Conservation (phyloP, 2,888 invertebrate species). For the Philonicus albiceps region DNA sequence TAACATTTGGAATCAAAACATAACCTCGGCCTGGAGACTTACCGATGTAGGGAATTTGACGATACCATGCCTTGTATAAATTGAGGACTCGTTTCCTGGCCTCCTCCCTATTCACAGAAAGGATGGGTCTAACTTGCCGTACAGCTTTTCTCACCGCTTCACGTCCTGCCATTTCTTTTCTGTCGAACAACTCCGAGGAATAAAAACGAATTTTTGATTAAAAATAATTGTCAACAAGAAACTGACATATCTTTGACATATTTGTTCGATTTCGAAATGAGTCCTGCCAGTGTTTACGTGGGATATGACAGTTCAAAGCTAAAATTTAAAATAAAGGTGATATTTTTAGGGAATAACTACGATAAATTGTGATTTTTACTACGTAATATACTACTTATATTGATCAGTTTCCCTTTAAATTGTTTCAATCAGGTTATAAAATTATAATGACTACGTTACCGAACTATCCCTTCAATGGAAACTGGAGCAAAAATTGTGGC, state of each 20-base stretch:
- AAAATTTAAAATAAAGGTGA: background rate
- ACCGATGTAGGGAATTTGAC: conserved; percentile 90
- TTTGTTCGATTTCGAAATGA: background rate
- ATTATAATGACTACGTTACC: background rate
- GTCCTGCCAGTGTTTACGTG: background rate
- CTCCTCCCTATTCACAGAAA: conserved; percentile 79
- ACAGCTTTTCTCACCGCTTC: conserved; percentile 65
- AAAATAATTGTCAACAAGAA: background rate
- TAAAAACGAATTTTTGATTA: background rate
- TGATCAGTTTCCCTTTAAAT: background rate
- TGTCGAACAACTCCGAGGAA: background rate
- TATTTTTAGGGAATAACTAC: too few species aligned
- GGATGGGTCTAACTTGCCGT: conserved; percentile 83
- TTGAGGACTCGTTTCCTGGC: conserved; percentile 83
- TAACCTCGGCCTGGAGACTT: conserved; percentile 59
- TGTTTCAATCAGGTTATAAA: background rate
- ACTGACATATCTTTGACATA: background rate
- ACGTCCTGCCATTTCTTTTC: conserved; percentile 53
- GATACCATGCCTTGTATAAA: conserved; percentile 93
- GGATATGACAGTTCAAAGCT: background rate
- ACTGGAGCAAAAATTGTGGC: conserved; percentile 4
- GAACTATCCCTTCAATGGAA: background rate
- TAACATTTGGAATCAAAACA: conserved; percentile 50
- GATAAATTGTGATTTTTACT: background rate
- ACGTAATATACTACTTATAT: background rate